Evolutionary conservation across 2,888 invertebrate genomes (phyloP), one percentile per base, ranked within the genome.

Genomic region (Hyppa rectilinea): DNA sequence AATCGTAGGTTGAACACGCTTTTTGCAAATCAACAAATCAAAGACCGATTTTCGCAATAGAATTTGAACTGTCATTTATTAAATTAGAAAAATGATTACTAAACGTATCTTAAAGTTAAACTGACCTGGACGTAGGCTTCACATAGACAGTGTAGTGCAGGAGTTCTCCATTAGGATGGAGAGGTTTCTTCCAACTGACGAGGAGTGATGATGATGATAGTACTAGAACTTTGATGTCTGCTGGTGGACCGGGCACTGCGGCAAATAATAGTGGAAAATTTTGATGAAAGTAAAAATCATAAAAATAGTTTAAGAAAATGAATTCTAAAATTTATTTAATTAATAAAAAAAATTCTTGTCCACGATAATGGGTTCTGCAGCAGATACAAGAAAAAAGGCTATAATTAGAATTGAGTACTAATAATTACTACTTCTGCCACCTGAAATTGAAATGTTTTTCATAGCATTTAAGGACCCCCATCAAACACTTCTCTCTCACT

Each of bases 181-280:
- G 93, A 7, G 99, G 98, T 66, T 97, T 97, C 88, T 98, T 97
- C 99, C 99, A 99, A 71, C 98, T 97, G 73, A 98, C 97, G 78
- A 98, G 96, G 80, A 98, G 97, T 59, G 98, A 97, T 85, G 97
- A 97, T 31, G 97, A 97, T 38, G 98, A 98, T 79, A 98, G 92
- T 2, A 98, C 97, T 45, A 98, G 94, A 0, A 98, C 98, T 94
- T 98, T 98, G 81, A 98, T 97, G 81, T 97, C 97, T 12, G 97
- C 97, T 38, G 98, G 98, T 36, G 98, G 97, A 58, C 98, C 98
- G 4, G 99, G 98, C 75, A 98, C 98, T 98, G 87, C 1, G 20
- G 4, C 82, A 84, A 26, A 31, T 14, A 14, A 31, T 14, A 38
- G 4, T 14, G 17, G 14, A 23, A 20, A 2, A 23, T 26, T 7